Evolutionary conservation across 2,113 vertebrate species (phyloP).

Genomic region (Ardeotis arabs): DNA sequence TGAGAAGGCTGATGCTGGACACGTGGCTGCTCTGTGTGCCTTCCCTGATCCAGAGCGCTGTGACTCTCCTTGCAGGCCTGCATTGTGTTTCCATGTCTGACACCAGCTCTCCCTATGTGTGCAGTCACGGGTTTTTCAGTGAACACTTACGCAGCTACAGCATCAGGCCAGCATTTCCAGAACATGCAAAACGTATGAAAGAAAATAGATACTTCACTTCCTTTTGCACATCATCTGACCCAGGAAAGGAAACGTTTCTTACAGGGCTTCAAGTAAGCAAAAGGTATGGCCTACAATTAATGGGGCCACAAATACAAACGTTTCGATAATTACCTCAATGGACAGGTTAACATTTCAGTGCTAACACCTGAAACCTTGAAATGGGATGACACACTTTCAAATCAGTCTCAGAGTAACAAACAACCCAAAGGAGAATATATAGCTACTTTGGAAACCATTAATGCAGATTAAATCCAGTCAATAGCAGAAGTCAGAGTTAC

Average conservation of each 20-base stretch:
- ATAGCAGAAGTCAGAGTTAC: not conserved
- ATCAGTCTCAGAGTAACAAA: not conserved
- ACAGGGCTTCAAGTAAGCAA: not conserved
- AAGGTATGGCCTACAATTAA: not conserved
- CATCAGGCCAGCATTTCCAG: not conserved
- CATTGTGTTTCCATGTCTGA: not conserved
- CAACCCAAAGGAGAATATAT: not conserved
- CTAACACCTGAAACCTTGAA: not conserved
- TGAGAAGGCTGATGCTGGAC: not conserved
- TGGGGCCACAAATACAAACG: not conserved
- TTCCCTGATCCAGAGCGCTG: not conserved
- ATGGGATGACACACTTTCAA: not conserved
- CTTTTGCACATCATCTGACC: not conserved
- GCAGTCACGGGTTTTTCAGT: not conserved
- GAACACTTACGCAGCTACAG: fast-evolving
- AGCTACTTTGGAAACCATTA: not conserved
- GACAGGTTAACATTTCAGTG: not conserved
- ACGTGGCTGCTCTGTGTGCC: not conserved
- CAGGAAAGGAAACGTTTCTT: not conserved
- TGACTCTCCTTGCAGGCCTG: not conserved
- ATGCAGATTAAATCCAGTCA: not conserved
- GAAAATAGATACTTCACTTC: not conserved
- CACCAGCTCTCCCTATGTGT: not conserved
- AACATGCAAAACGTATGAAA: not conserved
- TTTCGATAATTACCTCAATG: not conserved